Percentiles rank a stretch among this genome's conserved stretches.
Conservation (phyloP, 1,140 invertebrate species). For the Leptinotarsa defecta region DNA sequence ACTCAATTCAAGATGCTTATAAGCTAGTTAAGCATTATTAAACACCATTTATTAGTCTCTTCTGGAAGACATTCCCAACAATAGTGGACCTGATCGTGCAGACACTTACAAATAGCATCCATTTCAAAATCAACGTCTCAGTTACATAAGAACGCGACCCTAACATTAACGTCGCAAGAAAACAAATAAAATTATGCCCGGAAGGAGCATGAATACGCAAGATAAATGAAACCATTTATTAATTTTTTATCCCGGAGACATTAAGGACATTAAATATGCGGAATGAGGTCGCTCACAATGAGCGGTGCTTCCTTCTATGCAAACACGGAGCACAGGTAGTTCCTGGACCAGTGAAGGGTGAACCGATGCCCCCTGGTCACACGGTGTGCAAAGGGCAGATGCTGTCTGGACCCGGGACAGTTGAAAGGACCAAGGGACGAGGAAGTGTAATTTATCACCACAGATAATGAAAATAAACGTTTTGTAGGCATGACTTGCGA, state of each 20-base stretch:
- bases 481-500: slow-evolving; percentile 40
- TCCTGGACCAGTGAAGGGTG: slow-evolving; percentile 25
- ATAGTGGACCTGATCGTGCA: background rate
- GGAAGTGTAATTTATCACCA: slow-evolving; percentile 34
- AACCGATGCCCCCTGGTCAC: slow-evolving; percentile 36
- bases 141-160: slow-evolving; percentile 5
- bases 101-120: background rate
- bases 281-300: background rate
- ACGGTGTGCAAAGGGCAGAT: slow-evolving; percentile 33
- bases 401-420: slow-evolving; percentile 37
- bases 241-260: slow-evolving; percentile 23
- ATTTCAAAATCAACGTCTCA: slow-evolving; percentile 6
- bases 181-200: background rate
- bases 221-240: slow-evolving; percentile 41
- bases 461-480: slow-evolving; percentile 35
- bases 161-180: background rate
- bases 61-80: background rate
- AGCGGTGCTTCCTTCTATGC: slow-evolving; percentile 7
- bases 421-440: slow-evolving; percentile 21
- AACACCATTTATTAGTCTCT: background rate
- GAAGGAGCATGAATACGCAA: slow-evolving; percentile 17
- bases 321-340: background rate
- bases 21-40: background rate
- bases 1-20: too few species aligned
- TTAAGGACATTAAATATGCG: slow-evolving; percentile 12